Conservation (phyloP, 2,888 invertebrate species). For the Meteorus cinctellus region DNA sequence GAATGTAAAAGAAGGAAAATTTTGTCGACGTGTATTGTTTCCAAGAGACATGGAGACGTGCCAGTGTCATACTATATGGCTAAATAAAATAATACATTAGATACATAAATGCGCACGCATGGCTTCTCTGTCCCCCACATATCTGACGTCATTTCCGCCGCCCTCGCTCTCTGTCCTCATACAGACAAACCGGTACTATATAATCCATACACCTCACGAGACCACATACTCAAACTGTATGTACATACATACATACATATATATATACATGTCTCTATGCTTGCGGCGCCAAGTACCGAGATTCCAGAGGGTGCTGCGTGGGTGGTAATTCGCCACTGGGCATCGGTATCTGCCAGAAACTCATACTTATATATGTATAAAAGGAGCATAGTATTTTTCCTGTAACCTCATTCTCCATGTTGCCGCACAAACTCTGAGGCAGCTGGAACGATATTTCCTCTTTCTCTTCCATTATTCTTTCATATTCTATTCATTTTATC, state of each 20-base stretch:
- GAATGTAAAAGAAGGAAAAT: neutral
- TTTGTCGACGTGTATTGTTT: neutral
- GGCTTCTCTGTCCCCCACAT: conserved; percentile 20
- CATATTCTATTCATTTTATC: too few relatives aligned
- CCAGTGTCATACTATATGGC: conserved; percentile 16
- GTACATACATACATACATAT: neutral
- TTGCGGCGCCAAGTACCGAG: conserved; percentile 25
- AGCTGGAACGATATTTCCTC: too few relatives aligned
- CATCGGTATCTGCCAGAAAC: conserved; percentile 54
- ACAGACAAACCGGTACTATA: conserved; percentile 28
- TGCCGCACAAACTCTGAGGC: too few relatives aligned
- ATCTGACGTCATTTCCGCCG: conserved; percentile 63
- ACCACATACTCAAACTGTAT: neutral
- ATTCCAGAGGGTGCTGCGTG: conserved; percentile 46
- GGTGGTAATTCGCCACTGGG: conserved; percentile 55
- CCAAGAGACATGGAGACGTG: conserved; percentile 1
- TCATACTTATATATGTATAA: neutral
- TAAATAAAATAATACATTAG: conserved; percentile 43
- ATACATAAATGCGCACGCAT: conserved; percentile 21
- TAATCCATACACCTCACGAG: conserved; percentile 41
- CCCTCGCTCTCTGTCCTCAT: conserved; percentile 49
- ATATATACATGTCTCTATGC: conserved; percentile 29
- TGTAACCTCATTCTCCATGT: too few relatives aligned
- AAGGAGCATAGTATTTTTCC: neutral
- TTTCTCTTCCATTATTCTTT: too few relatives aligned